Conservation (phyloP, 1,140 invertebrate species). For the Ceratina australensis region DNA sequence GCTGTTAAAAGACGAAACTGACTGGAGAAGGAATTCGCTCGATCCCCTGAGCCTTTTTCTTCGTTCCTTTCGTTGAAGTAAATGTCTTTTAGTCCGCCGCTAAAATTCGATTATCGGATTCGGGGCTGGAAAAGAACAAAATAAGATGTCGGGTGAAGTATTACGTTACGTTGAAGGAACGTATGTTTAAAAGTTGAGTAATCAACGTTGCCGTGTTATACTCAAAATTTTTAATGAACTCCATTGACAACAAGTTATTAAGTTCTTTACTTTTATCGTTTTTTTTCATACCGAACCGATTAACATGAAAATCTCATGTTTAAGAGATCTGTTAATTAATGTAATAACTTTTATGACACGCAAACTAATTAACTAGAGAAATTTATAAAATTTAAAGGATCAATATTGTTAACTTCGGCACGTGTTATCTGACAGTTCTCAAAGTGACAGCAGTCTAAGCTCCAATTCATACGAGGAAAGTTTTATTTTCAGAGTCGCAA, state of each 20-base stretch:
- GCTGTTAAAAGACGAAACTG: background rate
- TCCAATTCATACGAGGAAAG: background rate
- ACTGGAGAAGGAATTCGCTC: constrained; percentile 4
- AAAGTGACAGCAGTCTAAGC: background rate
- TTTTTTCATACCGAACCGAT: too few relatives aligned
- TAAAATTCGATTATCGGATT: constrained; percentile 37
- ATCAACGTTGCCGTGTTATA: background rate
- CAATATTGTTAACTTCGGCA: constrained; percentile 33
- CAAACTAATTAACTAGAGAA: background rate
- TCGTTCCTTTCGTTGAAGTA: background rate
- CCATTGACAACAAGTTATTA: too few relatives aligned
- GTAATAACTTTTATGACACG: too few relatives aligned
- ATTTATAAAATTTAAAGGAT: constrained; percentile 13
- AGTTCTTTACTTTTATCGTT: too few relatives aligned
- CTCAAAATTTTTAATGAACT: too few relatives aligned
- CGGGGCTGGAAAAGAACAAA: constrained; percentile 41
- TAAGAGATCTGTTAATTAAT: too few relatives aligned
- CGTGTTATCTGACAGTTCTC: constrained; percentile 7
- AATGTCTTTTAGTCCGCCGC: constrained; percentile 15
- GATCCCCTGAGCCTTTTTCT: constrained; percentile 21
- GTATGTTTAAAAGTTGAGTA: background rate
- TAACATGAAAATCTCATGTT: too few relatives aligned
- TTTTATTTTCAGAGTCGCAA: background rate
- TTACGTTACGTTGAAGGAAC: background rate
- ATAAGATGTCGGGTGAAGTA: constrained; percentile 29